Evolutionary conservation across 2,113 vertebrate genomes (phyloP), one percentile per base, ranked within the genome.

Genomic region (Mustela lutreola): DNA sequence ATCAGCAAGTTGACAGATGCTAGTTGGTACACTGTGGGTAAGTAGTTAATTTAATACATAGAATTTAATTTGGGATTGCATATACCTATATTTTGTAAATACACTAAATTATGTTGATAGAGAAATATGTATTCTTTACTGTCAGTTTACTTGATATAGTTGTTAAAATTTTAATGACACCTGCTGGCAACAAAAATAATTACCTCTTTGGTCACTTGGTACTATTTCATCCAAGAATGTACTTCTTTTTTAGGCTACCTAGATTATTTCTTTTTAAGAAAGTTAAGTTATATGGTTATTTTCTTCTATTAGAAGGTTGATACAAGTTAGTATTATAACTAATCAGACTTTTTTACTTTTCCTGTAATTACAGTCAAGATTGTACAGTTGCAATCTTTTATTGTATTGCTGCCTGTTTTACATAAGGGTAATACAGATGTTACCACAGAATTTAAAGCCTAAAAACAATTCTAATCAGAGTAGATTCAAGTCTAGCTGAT

Each of bases 21-120:
- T 98, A 99, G 99, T 98, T 99, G 99, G 99, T 99, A 99, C 98
- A 99, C 99, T 53, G 99, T 99, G 94, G 99, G 99, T 99, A 98
- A 99, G 99, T 98, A 97, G 86, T 85, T 75, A 50, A 24, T 80
- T 97, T 94, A 89, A 94, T 62, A 26, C 11, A 75, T 71, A 62
- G 36, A 28, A 70, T 89, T 98, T 60, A 78, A 86, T 94, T 79
- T 87, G 82, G 28, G 33, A 70, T 53, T 89, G 16, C 10, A 2
- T 89, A 0, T 31, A 28, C 65, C 78, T 96, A 48, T 93, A 5
- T 82, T 96, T 95, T 95, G 33, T 96, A 91, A 58, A 79, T 75
- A 81, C 24, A 85, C 4, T 79, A 45, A 91, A 63, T 95, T 93
- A 31, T 80, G 11, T 96, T 95, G 33, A 19, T 19, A 39, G 39